These are phyloP conservation scores for Drosophila paulistorum DNA, from an alignment of 1,140 invertebrate genomes.

Conservation along the genomic window DNA sequence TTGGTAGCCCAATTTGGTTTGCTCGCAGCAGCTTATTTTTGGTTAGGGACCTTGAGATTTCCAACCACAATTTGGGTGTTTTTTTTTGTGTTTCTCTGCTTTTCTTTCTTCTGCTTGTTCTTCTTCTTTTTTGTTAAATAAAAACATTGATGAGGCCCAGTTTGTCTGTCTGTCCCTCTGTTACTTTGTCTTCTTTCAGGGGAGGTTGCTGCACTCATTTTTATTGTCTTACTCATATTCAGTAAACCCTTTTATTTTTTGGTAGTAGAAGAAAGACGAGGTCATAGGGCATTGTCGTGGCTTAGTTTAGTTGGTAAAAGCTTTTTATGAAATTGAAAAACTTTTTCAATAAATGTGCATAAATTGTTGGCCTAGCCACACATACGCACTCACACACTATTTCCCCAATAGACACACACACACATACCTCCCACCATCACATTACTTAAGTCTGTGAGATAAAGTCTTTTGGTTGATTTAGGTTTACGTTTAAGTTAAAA, in stretches of 20 bases:
- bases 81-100: background rate
- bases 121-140: constrained; percentile 43
- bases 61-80: constrained; percentile 23
- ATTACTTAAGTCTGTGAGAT: background rate
- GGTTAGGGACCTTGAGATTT: constrained; percentile 38
- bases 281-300: constrained; percentile 34
- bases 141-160: constrained; percentile 36
- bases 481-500: constrained; percentile 21
- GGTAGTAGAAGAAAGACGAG: background rate
- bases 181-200: background rate
- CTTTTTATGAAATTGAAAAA: constrained; percentile 76
- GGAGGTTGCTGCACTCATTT: constrained; percentile 44
- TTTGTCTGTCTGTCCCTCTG: constrained; percentile 5
- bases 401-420: background rate
- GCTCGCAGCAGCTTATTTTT: constrained; percentile 52
- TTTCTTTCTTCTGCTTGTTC: background rate
- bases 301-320: constrained; percentile 58
- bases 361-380: constrained; percentile 42
- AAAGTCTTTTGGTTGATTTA: constrained; percentile 24
- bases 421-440: background rate
- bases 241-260: constrained; percentile 56
- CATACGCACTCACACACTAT: background rate
- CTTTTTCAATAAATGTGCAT: constrained; percentile 74
- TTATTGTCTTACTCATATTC: constrained; percentile 66
- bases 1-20: constrained; percentile 72